These are phyloP conservation scores for Zonotrichia leucophrys DNA, from an alignment of 2,113 vertebrate species.

Conservation along the genomic window DNA sequence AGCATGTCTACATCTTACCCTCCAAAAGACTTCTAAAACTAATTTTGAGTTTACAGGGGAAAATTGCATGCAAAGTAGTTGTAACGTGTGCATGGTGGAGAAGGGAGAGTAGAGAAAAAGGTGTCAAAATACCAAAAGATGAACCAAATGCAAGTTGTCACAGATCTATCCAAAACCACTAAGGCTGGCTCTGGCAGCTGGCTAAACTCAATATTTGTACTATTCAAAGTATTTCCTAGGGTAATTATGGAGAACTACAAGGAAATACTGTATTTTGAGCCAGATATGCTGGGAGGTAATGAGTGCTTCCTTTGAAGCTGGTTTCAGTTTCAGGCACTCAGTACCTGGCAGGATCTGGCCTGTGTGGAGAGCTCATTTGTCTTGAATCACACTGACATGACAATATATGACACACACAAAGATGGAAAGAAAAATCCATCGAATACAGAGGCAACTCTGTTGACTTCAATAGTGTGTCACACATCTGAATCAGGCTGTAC, in stretches of 20 bases:
- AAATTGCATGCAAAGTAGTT: background rate
- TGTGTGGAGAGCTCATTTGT: background rate
- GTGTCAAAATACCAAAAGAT: background rate
- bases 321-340: background rate
- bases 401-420: background rate
- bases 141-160: background rate
- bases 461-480: background rate
- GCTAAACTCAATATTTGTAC: constrained; percentile 57
- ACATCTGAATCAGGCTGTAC: background rate
- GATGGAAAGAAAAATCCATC: background rate
- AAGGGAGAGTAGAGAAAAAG: background rate
- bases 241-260: constrained; percentile 13
- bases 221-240: constrained; percentile 53
- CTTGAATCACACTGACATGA: background rate
- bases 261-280: constrained; percentile 12
- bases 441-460: background rate
- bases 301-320: constrained; percentile 14
- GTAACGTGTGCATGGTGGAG: fast-evolving
- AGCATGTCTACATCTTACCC: fast-evolving
- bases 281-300: constrained; percentile 1
- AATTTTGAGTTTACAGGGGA: background rate
- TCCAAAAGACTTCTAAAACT: background rate
- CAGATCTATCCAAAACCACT: background rate
- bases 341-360: background rate
- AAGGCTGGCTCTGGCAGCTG: constrained; percentile 12